A percentile compares a stretch with the other conserved stretches of the same genome.
Evolutionary conservation across 2,888 invertebrate species (phyloP).

Genomic region (Drymonia ruficornis): DNA sequence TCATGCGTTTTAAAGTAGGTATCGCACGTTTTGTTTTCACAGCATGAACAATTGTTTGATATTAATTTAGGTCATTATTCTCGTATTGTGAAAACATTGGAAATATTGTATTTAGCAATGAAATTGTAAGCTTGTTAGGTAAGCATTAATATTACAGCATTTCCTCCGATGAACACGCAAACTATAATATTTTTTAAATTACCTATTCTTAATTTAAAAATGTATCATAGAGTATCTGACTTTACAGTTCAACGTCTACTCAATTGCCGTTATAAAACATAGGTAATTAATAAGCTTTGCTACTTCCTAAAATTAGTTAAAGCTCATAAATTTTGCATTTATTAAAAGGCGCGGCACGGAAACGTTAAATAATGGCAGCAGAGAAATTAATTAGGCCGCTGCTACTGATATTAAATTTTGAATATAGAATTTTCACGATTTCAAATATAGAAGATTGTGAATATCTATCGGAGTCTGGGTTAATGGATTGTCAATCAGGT

Average conservation of each 20-base stretch:
- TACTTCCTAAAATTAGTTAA: too few relatives aligned
- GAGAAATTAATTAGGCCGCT: background rate
- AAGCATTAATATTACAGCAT: background rate
- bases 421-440: background rate
- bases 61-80: background rate
- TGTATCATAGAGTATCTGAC: too few relatives aligned
- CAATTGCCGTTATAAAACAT: too few relatives aligned
- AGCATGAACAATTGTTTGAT: background rate
- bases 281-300: too few relatives aligned
- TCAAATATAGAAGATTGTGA: background rate
- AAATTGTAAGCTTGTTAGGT: background rate
- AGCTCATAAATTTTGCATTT: too few relatives aligned
- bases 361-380: background rate
- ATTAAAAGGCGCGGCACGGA: too few relatives aligned
- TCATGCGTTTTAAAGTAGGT: constrained; percentile 2
- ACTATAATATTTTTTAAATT: too few relatives aligned
- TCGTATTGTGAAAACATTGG: background rate
- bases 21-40: constrained; percentile 4
- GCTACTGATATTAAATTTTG: too few relatives aligned
- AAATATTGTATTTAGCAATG: background rate
- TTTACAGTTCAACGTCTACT: too few relatives aligned
- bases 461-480: background rate
- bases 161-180: too few relatives aligned
- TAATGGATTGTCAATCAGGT: background rate
- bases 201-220: too few relatives aligned